Percentiles rank a stretch among this genome's conserved stretches.
Evolutionary conservation across 2,888 invertebrate species (phyloP).

Genomic region (Mechanitis mazaeus): DNA sequence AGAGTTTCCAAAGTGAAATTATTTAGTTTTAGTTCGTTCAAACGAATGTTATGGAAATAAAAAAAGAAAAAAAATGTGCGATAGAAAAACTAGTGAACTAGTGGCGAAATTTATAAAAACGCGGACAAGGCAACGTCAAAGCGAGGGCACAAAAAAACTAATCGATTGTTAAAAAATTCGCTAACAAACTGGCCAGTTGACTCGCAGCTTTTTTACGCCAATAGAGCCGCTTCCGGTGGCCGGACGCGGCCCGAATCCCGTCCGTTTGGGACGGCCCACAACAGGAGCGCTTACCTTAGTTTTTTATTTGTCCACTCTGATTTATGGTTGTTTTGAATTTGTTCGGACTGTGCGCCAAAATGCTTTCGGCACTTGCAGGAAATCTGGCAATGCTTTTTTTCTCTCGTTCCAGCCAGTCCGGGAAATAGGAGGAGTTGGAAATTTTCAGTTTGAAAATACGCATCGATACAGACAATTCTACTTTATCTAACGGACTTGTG

Average conservation of each 20-base stretch:
- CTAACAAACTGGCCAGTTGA: conserved; percentile 64
- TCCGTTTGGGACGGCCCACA: conserved; percentile 55
- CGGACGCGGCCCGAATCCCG: conserved; percentile 61
- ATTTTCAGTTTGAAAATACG: conserved; percentile 30
- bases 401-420: conserved; percentile 29
- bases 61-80: conserved; percentile 22
- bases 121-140: conserved; percentile 38
- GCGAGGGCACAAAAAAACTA: conserved; percentile 56
- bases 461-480: conserved; percentile 26
- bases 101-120: conserved; percentile 35
- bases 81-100: conserved; percentile 26
- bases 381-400: conserved; percentile 47
- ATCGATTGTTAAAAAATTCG: conserved; percentile 59
- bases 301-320: conserved; percentile 72
- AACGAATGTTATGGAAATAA: conserved; percentile 20
- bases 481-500: conserved; percentile 19
- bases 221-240: conserved; percentile 63
- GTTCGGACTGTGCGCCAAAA: conserved; percentile 61
- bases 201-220: conserved; percentile 67
- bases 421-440: conserved; percentile 40
- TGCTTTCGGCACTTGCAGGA: conserved; percentile 59
- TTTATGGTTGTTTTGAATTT: conserved; percentile 74
- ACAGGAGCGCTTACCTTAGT: conserved; percentile 75
- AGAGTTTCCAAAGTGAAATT: conserved; percentile 33
- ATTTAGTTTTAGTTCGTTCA: conserved; percentile 16